Percentiles rank a stretch among this genome's conserved stretches.
These are phyloP conservation scores for Ennomos fuscantarius DNA, from an alignment of 2,888 invertebrate genomes.

Conservation along the genomic window DNA sequence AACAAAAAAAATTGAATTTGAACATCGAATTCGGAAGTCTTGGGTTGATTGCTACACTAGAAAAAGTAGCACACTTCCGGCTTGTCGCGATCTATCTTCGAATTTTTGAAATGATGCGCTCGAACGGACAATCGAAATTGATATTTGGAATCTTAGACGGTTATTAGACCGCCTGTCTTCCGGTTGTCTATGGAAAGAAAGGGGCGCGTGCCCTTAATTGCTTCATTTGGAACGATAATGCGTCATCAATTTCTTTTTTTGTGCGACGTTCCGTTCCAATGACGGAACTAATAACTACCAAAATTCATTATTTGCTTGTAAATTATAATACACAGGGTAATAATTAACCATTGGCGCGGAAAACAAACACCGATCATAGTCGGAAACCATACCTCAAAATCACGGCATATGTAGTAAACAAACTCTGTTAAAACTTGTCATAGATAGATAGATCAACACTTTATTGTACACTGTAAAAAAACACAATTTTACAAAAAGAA, in stretches of 20 bases:
- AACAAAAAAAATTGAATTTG: conserved; percentile 49
- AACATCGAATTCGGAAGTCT: conserved; percentile 68
- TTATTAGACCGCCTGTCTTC: conserved; percentile 82
- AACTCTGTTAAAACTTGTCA: conserved; percentile 75
- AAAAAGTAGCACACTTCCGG: conserved; percentile 74
- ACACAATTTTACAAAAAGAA: no score
- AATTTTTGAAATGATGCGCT: conserved; percentile 67
- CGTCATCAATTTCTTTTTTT: conserved; percentile 56
- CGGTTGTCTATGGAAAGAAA: conserved; percentile 59
- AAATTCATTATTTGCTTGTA: conserved; percentile 24
- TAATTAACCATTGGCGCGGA: conserved; percentile 20
- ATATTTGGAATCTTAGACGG: conserved; percentile 80
- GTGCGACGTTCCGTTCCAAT: conserved; percentile 55
- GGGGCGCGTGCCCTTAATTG: conserved; percentile 81
- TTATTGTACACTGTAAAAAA: no score
- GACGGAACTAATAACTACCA: conserved; percentile 35
- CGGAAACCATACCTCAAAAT: conserved; percentile 56
- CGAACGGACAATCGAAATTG: conserved; percentile 78
- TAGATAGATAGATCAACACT: no score
- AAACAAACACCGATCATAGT: conserved; percentile 52
- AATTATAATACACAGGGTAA: conserved; percentile 17
- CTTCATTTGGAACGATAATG: conserved; percentile 80
- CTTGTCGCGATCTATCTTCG: conserved; percentile 63
- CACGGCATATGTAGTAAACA: conserved; percentile 54
- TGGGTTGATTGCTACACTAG: conserved; percentile 67